Base-by-base conservation (phyloP, 2,888 invertebrate species). In the Punctoribates punctum region DNA sequence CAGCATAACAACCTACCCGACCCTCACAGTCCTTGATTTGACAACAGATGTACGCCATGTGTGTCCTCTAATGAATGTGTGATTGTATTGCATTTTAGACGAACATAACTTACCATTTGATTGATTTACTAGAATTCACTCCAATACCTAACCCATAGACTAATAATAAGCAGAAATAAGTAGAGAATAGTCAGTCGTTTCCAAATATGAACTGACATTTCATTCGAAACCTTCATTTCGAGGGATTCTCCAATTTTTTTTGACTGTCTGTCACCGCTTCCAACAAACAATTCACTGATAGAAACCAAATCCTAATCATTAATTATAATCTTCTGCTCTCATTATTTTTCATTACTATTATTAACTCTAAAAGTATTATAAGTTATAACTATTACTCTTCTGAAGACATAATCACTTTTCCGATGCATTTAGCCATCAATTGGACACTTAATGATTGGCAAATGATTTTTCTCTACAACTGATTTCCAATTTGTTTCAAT, bases 51-150 rank as follows among this genome's bases (percentile, higher is more conserved):
- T 70, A 70, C 70, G 42, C 70, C 38, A 70, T 70, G 70, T 70
- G 70, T 70, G 70, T 70, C 70, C 70, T 42, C 70, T 70, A 70
- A 70, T 70, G 70, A 70, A 70, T 70, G 70, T 70, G 65, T 34
- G 70, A 70, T 70, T 70, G 70, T 70, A 42, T 70, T 70, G 70
- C 70, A 70, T 70, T 62, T 29, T 27, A 42, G 42, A 42, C 27
- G 20, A 70, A 70, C 70, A 70, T 70, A 70, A 70, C 42, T 70
- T 70, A 42, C 70, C 23, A 62, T 70, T 70, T 70, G 70, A 70
- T 70, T 70, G 70, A 70, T 70, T 70, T 42, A 42, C 70, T 42
- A 20, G 34, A 70, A 42, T 42, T 29, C 3, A 51, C n/a, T 51
- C 70, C 15, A 70, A 67, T 70, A 70, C 46, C 70, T 70, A 38